These are phyloP conservation scores for Bovichtus diacanthus DNA, from an alignment of 2,797 vertebrate species.

Conservation along the genomic window DNA sequence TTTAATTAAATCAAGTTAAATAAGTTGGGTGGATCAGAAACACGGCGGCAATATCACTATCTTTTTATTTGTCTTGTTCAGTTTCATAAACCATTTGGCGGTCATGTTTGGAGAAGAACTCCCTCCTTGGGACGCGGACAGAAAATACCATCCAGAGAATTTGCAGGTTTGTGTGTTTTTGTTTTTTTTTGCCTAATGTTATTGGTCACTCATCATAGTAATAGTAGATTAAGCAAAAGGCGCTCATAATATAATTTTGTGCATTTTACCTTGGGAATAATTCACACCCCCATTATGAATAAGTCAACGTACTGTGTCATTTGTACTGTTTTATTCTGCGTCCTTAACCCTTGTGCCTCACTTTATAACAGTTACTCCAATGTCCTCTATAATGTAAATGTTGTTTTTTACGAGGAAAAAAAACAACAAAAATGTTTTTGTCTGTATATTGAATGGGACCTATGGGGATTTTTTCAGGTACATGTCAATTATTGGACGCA, in stretches of 20 bases:
- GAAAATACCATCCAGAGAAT: conserved; percentile 89
- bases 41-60: neutral
- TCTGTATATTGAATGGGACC: too few species aligned
- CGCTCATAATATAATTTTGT: neutral
- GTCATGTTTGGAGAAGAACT: conserved; percentile 94
- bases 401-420: too few species aligned
- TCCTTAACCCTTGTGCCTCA: too few species aligned
- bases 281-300: too few species aligned
- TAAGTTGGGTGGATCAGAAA: neutral
- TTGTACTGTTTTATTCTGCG: neutral
- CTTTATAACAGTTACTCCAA: too few species aligned
- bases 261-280: neutral
- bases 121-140: conserved; percentile 93
- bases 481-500: too few species aligned
- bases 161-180: conserved; percentile 87
- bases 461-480: too few species aligned
- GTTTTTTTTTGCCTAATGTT: neutral
- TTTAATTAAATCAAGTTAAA: neutral
- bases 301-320: neutral
- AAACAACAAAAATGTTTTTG: too few species aligned
- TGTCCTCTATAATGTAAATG: too few species aligned
- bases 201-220: neutral
- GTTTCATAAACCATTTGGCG: conserved; percentile 92
- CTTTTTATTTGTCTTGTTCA: conserved; percentile 57
- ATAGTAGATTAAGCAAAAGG: neutral